Base-by-base conservation (phyloP, 2,113 vertebrate species). In the Trogon surrucura region DNA sequence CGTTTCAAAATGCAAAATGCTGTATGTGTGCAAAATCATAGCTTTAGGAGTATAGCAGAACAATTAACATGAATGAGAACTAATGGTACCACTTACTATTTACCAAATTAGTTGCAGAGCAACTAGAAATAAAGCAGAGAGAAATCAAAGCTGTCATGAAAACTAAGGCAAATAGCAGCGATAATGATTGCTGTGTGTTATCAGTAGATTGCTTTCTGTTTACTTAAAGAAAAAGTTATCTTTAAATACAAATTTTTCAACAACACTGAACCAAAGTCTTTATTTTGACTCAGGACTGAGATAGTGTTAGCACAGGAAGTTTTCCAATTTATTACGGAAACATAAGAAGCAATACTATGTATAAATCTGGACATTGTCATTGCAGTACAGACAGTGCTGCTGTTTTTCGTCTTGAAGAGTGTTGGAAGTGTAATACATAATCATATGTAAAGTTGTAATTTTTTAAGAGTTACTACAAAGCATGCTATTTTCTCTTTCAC, bases 401-500 rank as follows among this genome's bases (percentile, higher is more conserved):
- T 89, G 10, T 1, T 88, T 90, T 51, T 83, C 32, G 30, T 57
- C 13, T 45, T n/a, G 17, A 72, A 8, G 32, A 20, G 23, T 45
- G 29, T 74, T 45, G 30, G 30, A 65, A 66, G 53, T 2, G 1
- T 77, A 44, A 79, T 65, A 29, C 2, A 1, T 30, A 38, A 44
- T 71, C 48, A 32, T 81, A n/a, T 2, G 9, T 22, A 65, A 60
- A 15, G 32, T 27, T 66, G 53, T 85, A 50, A 62, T 61, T 95
- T 86, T 53, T 85, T 47, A 53, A 72, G 13, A 74, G 27, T 73
- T 67, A 20, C 41, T 67, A 34, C 20, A 88, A 65, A 89, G 12
- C 10, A 6, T 48, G 38, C 34, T 87, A 26, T 89, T 57, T 85
- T 95, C 54, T 61, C 89, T 95, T 91, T 96, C 88, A 51, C 29